Base-by-base conservation (phyloP, 2,797 vertebrate species). In the Rhodeus uyekii region DNA sequence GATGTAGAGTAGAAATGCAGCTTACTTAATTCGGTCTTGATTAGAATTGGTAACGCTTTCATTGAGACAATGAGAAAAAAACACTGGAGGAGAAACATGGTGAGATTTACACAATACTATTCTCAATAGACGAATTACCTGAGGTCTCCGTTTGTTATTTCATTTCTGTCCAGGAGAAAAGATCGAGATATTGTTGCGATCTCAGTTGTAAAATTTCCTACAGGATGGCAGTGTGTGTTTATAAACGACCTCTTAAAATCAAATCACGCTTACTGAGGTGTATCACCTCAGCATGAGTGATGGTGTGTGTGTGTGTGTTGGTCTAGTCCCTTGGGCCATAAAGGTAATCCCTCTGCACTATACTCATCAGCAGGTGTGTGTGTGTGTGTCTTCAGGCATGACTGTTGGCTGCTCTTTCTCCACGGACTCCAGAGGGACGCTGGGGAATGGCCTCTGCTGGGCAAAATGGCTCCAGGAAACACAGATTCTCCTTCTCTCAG, bases 351-450 rank as follows among this genome's bases (percentile, higher is more conserved):
- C 91, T 87, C 88, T 91, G 88, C 89, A 87, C 90, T 89, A 89
- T 90, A 91, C 90, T 94, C 92, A 91, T 84, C 65, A 55, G 80
- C 71, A 87, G 92, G 87, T 92, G 83, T 74, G 88, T 92, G 86
- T n/a, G 89, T 92, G 83, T 73, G 89, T 92, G 86, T 93, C 94
- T 94, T 80, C 90, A 88, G 93, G 94, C 94, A 91, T 93, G 88
- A 90, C 94, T 95, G 87, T 89, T 91, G 93, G 93, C 91, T 91
- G 92, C 91, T 92, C 89, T 92, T 93, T 90, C 90, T 91, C 91
- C 85, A 5, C 50, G 55, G 93, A 93, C 92, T 92, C 92, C 88
- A 89, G 88, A 91, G 90, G 92, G 93, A 90, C 89, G 73, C 90
- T 87, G 87, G 92, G 91, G 91, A 82, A 92, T 92, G 91, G 92